phyloP scores from a whole-genome alignment of 2,888 invertebrate genomes.

The Drosophila falleni region DNA sequence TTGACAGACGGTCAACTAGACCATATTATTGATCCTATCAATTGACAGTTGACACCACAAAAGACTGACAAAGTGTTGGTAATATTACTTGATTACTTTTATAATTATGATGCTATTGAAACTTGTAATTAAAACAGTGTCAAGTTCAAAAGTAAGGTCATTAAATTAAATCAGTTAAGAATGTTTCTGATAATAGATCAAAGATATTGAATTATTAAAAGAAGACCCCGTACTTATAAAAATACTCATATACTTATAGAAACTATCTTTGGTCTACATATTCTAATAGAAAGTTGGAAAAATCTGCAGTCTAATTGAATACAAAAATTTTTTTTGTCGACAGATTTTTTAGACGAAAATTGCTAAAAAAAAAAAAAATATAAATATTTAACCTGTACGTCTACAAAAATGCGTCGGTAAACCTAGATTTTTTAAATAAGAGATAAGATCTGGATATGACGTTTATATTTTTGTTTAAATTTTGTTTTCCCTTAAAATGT shows the following conservation, averaged over 20 bases:
- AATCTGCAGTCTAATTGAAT: neutral
- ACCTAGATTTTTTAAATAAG: too few relatives aligned
- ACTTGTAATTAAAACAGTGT: slow-evolving; percentile 13
- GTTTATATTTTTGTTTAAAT: too few relatives aligned
- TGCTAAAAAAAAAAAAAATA: too few relatives aligned
- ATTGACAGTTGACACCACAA: slow-evolving; percentile 42
- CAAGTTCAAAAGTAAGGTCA: slow-evolving; percentile 20
- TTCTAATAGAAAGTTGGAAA: neutral
- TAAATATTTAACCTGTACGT: too few relatives aligned
- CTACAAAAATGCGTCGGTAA: too few relatives aligned
- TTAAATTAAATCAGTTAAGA: neutral
- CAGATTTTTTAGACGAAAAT: too few relatives aligned
- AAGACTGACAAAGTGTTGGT: slow-evolving; percentile 16
- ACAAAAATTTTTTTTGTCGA: too few relatives aligned
- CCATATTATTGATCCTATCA: slow-evolving; percentile 40
- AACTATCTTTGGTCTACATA: too few relatives aligned
- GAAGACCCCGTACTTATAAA: neutral
- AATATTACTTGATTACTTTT: slow-evolving; percentile 13
- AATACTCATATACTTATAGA: neutral
- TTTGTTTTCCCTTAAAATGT: too few relatives aligned
- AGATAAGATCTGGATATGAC: too few relatives aligned
- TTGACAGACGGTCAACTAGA: slow-evolving; percentile 42
- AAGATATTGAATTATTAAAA: neutral
- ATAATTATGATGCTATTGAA: slow-evolving; percentile 1
- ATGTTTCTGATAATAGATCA: neutral